A percentile compares a stretch with the other conserved stretches of the same genome.
Evolutionary conservation across 2,113 vertebrate genomes (phyloP).

Genomic region (Rhizomys pruinosus): DNA sequence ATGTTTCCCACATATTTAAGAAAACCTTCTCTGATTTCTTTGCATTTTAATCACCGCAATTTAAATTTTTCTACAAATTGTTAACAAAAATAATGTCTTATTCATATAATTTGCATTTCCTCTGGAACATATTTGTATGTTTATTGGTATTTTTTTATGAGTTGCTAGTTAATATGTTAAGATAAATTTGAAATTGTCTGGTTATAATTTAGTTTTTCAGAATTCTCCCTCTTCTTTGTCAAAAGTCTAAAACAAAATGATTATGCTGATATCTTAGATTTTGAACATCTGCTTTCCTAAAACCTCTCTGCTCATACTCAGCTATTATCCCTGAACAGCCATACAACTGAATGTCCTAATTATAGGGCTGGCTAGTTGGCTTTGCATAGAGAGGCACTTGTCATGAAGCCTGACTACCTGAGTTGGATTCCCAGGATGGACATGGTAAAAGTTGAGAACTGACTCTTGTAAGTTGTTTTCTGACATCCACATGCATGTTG

Average conservation of each 20-base stretch:
- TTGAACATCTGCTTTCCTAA: constrained; percentile 33
- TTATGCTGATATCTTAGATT: neutral
- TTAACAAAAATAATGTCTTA: constrained; percentile 29
- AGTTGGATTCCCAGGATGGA: too few relatives aligned
- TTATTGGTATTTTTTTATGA: constrained; percentile 44
- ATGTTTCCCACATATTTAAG: neutral
- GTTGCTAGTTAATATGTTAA: constrained; percentile 2
- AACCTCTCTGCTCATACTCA: neutral
- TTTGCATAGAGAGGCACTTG: too few relatives aligned
- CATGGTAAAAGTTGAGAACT: too few relatives aligned
- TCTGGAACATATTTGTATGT: constrained; percentile 43
- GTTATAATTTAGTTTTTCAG: constrained; percentile 56
- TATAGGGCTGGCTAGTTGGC: neutral
- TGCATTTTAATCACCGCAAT: constrained; percentile 36
- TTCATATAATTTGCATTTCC: constrained; percentile 48
- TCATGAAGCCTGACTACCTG: too few relatives aligned
- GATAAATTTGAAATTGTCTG: constrained; percentile 34
- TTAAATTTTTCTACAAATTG: constrained; percentile 36
- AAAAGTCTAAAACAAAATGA: constrained; percentile 43
- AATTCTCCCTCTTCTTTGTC: constrained; percentile 19
- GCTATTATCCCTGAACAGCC: neutral
- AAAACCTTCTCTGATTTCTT: neutral
- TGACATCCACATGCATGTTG: too few relatives aligned
- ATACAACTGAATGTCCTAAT: neutral
- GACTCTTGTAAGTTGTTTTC: too few relatives aligned